A percentile compares a stretch with the other conserved stretches of the same genome.
phyloP scores from a whole-genome alignment of 2,113 vertebrate species.

The Conger conger region DNA sequence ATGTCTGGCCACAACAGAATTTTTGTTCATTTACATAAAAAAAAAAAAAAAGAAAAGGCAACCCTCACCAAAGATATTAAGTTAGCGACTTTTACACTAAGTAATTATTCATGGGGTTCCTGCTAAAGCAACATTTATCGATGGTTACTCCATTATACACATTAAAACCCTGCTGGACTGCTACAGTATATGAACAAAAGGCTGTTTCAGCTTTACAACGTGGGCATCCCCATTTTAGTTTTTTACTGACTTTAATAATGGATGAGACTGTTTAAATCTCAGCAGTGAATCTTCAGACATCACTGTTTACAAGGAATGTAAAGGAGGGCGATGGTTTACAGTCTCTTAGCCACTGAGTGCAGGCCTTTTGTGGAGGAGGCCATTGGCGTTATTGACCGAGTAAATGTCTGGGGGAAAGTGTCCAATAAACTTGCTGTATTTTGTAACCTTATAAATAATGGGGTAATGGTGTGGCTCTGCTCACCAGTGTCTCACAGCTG shows the following conservation, averaged over 20 bases:
- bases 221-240: conserved; percentile 1
- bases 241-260: conserved; percentile 1
- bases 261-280: background rate
- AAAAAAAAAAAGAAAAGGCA: background rate
- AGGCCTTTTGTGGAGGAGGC: background rate
- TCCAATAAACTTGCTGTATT: background rate
- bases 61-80: background rate
- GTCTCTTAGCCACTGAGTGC: background rate
- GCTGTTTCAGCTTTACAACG: background rate
- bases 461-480: background rate
- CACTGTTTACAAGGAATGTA: conserved; percentile 1
- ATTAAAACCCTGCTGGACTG: background rate
- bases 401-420: background rate
- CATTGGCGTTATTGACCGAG: background rate
- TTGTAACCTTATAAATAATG: background rate
- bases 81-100: background rate
- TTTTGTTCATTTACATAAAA: background rate
- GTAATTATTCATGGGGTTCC: background rate
- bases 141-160: background rate
- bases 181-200: background rate
- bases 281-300: background rate
- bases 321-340: background rate
- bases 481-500: background rate
- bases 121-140: background rate
- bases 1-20: background rate